Percentiles rank a stretch among this genome's conserved stretches.
Conservation (phyloP, 53 echinoderm and acorn worm species). For the Patiria pectinifera region DNA sequence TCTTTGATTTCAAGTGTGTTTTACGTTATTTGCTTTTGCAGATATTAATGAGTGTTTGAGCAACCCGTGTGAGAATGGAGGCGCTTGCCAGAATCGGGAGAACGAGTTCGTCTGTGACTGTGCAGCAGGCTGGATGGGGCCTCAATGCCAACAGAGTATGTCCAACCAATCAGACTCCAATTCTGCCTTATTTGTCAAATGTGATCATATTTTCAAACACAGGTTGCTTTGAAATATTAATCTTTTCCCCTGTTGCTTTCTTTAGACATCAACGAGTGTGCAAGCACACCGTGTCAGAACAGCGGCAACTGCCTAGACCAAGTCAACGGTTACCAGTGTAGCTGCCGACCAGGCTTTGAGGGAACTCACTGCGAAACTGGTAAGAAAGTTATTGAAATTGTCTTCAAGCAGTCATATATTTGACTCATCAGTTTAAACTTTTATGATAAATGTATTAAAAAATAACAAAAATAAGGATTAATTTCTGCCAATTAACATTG, state of each 20-base stretch:
- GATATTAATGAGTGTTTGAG: constrained; percentile 29
- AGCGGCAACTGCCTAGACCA: constrained; percentile 2
- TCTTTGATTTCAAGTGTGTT: background rate
- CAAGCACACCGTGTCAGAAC: constrained; percentile 27
- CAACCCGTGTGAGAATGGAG: constrained; percentile 41
- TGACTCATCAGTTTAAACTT: background rate
- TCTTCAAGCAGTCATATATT: background rate
- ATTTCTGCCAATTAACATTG: background rate
- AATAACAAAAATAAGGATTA: no score
- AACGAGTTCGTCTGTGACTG: constrained; percentile 24
- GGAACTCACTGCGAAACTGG: constrained; percentile 41
- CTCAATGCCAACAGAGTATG: constrained; percentile 3
- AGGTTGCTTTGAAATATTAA: background rate
- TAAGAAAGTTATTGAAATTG: background rate
- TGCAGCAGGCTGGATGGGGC: constrained; percentile 2
- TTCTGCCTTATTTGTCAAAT: background rate
- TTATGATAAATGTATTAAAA: no score
- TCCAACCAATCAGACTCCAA: background rate
- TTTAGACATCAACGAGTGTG: constrained; percentile 28
- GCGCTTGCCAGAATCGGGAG: background rate
- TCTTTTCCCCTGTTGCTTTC: background rate
- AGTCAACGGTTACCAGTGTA: constrained; percentile 33
- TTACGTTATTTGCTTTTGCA: background rate
- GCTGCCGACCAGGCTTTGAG: constrained; percentile 11
- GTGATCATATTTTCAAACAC: background rate